Evolutionary conservation across 2,888 invertebrate species (phyloP), one percentile per base, ranked within the genome.

Genomic region (Sminthurides aquaticus): DNA sequence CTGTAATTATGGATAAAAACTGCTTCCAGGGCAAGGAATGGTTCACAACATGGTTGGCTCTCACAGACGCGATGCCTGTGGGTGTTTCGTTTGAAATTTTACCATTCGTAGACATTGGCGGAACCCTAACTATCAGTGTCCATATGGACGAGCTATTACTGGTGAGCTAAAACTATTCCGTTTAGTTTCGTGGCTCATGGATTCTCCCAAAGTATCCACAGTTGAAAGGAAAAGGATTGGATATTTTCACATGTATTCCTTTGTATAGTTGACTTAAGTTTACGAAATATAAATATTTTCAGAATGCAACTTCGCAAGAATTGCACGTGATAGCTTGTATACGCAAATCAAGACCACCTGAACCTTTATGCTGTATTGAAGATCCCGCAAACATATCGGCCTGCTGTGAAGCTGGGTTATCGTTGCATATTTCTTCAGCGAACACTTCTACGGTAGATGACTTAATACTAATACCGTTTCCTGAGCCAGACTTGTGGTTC

Each of bases 81-180:
- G 76, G 80, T 49, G 76, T 77, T 1, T 78, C 79, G 60, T 79
- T 81, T 71, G 77, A 80, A 66, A 75, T 81, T 68, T 69, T 80
- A 48, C 80, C 80, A 11, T 77, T 80, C 64, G 75, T 80, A 28
- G 82, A 82, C 67, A 79, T 81, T 66, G 81, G 82, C 25, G 82
- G 81, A 48, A 81, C 80, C 2, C 76, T 82, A 1, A 78, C 78
- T 59, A 78, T 81, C 65, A 76, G 75, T 48, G 73, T 79, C 58
- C 78, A 77, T 70, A 74, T 81, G 52, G 77, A 78, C 67, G 79
- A 80, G 71, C 72, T 77, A 54, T 76, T 79, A 65, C 70, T 79
- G 73, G 79, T 79, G 76, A 70, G 67, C 62, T 57, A 43, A 57
- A 43, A 62, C 8, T 55, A n/a, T n/a, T n/a, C 58, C 48, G 26